phyloP scores from a whole-genome alignment of 2,797 vertebrate genomes.

The Borostomias antarcticus region DNA sequence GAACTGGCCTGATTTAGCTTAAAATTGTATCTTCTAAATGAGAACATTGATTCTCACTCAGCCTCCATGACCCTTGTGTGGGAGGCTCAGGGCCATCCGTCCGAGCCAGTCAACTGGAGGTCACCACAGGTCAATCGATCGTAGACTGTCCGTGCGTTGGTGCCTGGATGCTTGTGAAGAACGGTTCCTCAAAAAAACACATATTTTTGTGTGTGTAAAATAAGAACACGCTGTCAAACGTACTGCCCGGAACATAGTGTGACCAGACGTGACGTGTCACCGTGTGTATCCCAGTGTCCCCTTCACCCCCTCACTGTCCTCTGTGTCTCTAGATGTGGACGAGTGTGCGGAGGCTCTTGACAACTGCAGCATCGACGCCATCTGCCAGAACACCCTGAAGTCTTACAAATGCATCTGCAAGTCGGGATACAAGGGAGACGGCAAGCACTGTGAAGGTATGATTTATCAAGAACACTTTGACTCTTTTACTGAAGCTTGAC shows the following conservation, averaged over 20 bases:
- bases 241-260: background rate
- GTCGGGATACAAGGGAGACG: constrained; percentile 95
- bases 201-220: too few species aligned
- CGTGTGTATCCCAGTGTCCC: constrained; percentile 2
- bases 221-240: background rate
- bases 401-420: constrained; percentile 99
- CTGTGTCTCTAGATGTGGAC: constrained; percentile 85
- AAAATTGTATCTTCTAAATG: background rate
- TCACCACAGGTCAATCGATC: constrained; percentile 14
- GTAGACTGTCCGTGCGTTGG: constrained; percentile 10
- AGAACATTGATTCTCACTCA: background rate
- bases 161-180: constrained; percentile 23
- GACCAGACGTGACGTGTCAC: background rate
- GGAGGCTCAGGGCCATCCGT: background rate
- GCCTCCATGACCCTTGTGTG: background rate
- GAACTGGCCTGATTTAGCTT: background rate
- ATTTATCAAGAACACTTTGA: too few species aligned
- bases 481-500: background rate
- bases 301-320: background rate
- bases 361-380: constrained; percentile 97
- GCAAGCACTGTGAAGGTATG: constrained; percentile 98
- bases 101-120: background rate
- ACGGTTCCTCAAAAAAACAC: constrained; percentile 13
- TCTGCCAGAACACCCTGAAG: constrained; percentile 97
- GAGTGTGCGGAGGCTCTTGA: constrained; percentile 96